A percentile compares a stretch with the other conserved stretches of the same genome.
These are phyloP conservation scores for Neuroterus valhalla DNA, from an alignment of 1,140 invertebrate genomes.

Conservation along the genomic window DNA sequence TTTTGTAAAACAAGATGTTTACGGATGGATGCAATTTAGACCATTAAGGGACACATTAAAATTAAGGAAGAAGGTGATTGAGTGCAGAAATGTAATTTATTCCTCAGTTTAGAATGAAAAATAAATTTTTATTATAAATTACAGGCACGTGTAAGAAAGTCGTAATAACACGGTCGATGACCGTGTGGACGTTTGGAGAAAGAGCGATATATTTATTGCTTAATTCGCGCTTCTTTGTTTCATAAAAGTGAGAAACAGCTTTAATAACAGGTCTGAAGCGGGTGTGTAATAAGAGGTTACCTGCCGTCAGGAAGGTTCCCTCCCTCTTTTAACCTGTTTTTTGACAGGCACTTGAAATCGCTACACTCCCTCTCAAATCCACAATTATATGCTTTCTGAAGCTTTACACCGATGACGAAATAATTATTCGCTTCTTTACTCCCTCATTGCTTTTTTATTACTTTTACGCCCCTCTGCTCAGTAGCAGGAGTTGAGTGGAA, in stretches of 20 bases:
- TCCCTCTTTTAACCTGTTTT: conserved; percentile 56
- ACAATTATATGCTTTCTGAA: conserved; percentile 11
- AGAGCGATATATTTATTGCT: conserved; percentile 66
- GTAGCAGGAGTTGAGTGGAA: background rate
- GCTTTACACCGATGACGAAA: conserved; percentile 16
- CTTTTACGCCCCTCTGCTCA: background rate
- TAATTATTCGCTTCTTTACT: conserved; percentile 25
- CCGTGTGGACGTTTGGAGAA: conserved; percentile 42
- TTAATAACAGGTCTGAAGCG: conserved; percentile 69
- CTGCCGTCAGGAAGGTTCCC: conserved; percentile 44
- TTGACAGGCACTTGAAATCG: conserved; percentile 54
- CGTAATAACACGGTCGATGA: background rate
- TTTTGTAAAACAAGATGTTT: too few species aligned
- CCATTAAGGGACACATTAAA: too few species aligned
- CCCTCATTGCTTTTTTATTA: background rate
- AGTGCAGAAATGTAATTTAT: too few species aligned
- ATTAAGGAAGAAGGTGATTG: too few species aligned
- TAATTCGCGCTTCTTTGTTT: conserved; percentile 74
- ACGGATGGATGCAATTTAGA: too few species aligned
- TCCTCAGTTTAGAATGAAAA: background rate
- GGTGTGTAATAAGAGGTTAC: conserved; percentile 60
- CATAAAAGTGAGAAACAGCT: conserved; percentile 73
- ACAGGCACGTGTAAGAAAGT: background rate
- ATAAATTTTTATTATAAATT: background rate
- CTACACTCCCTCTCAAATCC: conserved; percentile 47